Evolutionary conservation across 2,888 invertebrate species (phyloP), one percentile per base, ranked within the genome.

Genomic region (Drosophila mettleri): DNA sequence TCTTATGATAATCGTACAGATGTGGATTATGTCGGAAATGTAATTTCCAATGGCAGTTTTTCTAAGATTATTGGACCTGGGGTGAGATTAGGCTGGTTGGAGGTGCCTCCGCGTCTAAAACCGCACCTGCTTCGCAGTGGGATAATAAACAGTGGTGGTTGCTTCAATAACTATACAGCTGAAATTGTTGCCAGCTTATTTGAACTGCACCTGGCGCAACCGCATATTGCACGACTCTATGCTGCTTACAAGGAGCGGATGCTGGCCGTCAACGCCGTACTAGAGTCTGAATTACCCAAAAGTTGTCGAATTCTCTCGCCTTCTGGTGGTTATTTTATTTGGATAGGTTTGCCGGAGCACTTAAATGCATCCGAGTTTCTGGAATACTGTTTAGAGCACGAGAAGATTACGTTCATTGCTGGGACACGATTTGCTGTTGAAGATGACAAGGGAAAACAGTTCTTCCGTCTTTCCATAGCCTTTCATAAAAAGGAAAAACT

Each of bases 31-130:
- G 88, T 89, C 20, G 94, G 94, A 1, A 93, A 94, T 88, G 93
- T 95, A 4, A 92, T 95, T 36, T 95, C 95, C 0, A 95, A 94
- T 86, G 94, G 94, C 22, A 93, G 94, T 2, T 95, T 95, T 88
- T 94, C 95, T 0, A 95, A 95, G 91, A 93, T 95, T 51, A 88
- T 95, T 60, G 93, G 93, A 0, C 95, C 95, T 1, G 94, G 94
- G 0, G 80, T 95, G 16, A 92, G 95, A n/a, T 85, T 94, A 14
- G 95, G 95, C 3, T 95, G 95, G 95, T 89, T 95, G 24, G 95
- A 95, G 85, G 93, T 93, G 20, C 93, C 94, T 2, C 83, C 92
- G 3, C 90, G 92, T 27, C 69, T 93, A 14, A 92, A 92, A 36
- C 86, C 90, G 1, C 80, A 91, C 31, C 73, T 94, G 3, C 90